These are phyloP conservation scores for Synergus gifuensis DNA, from an alignment of 2,888 invertebrate genomes.

Conservation along the genomic window DNA sequence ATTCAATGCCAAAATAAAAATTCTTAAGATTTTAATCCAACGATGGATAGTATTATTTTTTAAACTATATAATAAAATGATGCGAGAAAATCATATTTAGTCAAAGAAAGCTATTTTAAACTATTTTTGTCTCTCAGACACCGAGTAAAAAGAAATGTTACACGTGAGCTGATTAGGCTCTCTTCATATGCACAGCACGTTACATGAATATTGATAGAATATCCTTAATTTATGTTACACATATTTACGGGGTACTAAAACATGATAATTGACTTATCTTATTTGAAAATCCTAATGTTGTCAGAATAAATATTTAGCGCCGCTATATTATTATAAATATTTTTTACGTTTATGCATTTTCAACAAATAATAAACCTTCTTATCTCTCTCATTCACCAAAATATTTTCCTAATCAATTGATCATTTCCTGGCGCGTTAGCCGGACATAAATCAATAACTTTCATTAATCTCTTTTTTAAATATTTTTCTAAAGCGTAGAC, in stretches of 20 bases:
- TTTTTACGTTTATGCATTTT: background rate
- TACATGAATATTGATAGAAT: conserved; percentile 36
- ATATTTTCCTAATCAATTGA: no score
- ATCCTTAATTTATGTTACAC: conserved; percentile 26
- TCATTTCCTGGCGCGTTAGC: no score
- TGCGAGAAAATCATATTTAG: no score
- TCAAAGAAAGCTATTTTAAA: background rate
- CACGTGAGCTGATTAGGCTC: conserved; percentile 2
- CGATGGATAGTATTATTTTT: no score
- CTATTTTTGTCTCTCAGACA: background rate
- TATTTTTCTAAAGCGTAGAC: background rate
- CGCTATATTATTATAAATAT: background rate
- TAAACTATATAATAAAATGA: no score
- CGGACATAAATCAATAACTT: no score
- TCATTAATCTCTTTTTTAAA: no score
- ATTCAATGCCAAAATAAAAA: background rate
- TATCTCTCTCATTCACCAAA: no score
- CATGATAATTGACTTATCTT: conserved; percentile 20
- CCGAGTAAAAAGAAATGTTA: background rate
- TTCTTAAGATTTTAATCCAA: background rate
- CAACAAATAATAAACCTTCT: no score
- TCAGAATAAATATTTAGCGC: background rate
- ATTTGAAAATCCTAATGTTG: background rate
- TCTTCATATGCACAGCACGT: conserved; percentile 37
- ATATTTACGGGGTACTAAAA: conserved; percentile 9